phyloP scores from a whole-genome alignment of 92 coral and sea anemone species.

The Phymanthus crucifer region DNA sequence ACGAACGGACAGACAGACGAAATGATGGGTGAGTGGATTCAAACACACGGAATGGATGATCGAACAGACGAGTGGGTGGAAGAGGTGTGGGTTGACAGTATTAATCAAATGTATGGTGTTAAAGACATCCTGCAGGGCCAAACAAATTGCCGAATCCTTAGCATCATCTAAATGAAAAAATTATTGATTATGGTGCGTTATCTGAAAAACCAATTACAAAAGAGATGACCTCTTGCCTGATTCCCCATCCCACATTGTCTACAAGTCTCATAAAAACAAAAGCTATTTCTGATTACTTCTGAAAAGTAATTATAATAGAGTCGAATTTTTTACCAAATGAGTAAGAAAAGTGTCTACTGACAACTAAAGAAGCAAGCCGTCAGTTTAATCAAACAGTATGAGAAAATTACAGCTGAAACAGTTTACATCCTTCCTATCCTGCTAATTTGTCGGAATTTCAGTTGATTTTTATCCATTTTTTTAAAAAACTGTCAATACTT shows the following conservation, averaged over 20 bases:
- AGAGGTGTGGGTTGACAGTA: no score
- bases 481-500: not conserved
- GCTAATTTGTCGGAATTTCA: not conserved
- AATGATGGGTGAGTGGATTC: no score
- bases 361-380: not conserved
- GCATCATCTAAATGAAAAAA: no score
- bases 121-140: no score
- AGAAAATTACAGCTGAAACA: not conserved
- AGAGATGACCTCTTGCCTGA: no score
- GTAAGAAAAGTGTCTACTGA: not conserved
- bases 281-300: not conserved
- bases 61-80: not conserved
- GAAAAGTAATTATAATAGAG: no score
- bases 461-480: not conserved
- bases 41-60: not conserved
- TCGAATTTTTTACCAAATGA: no score
- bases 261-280: not conserved
- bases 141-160: no score
- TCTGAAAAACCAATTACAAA: no score
- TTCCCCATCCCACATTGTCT: no score
- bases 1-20: not conserved
- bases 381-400: not conserved
- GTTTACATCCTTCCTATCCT: not conserved
- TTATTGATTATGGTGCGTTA: no score
- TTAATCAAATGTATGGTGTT: no score